Evolutionary conservation across 2,888 invertebrate species (phyloP).

Genomic region (Polyommatus icarus): DNA sequence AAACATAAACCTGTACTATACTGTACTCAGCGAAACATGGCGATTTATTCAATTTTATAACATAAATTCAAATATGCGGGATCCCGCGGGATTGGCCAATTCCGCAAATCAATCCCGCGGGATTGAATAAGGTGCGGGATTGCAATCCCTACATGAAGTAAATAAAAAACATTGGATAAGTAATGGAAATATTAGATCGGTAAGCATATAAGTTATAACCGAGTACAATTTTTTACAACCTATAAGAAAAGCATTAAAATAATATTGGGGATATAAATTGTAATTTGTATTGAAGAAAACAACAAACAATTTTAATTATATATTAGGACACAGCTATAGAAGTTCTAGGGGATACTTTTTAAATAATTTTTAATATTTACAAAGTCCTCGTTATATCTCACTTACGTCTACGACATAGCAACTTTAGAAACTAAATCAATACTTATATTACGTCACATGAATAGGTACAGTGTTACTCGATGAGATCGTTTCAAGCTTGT

Average conservation of each 20-base stretch:
- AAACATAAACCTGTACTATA: too few species aligned
- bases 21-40: too few species aligned
- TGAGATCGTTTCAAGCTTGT: constrained; percentile 46
- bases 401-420: constrained; percentile 37
- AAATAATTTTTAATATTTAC: constrained; percentile 32
- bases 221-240: background rate
- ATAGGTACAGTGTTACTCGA: constrained; percentile 24
- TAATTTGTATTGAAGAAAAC: background rate
- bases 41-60: too few species aligned
- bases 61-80: too few species aligned
- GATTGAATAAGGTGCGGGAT: too few species aligned
- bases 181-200: too few species aligned
- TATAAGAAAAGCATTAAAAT: background rate
- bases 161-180: too few species aligned
- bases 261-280: background rate
- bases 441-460: constrained; percentile 14
- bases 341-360: constrained; percentile 25
- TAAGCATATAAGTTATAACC: too few species aligned
- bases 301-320: background rate
- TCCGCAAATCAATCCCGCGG: too few species aligned
- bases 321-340: constrained; percentile 32
- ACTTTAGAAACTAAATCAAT: constrained; percentile 16
- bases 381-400: constrained; percentile 3
- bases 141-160: too few species aligned
- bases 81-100: too few species aligned